These are phyloP conservation scores for Chirona hameri DNA, from an alignment of 2,888 invertebrate species.

Conservation along the genomic window DNA sequence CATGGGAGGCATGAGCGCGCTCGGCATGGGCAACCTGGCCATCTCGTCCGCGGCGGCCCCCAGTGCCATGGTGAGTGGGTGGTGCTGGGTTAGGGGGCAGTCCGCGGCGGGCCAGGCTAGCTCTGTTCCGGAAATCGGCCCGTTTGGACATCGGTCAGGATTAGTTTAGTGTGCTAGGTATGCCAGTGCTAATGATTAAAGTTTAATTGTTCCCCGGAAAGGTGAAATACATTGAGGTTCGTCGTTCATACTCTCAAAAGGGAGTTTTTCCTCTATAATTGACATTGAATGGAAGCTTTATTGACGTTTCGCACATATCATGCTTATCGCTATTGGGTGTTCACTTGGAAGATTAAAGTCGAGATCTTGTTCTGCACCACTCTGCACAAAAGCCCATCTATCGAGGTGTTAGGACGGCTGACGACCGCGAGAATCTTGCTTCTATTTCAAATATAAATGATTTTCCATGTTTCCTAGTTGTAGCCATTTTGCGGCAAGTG, in stretches of 20 bases:
- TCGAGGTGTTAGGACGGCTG: background rate
- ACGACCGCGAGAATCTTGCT: background rate
- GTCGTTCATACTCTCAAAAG: background rate
- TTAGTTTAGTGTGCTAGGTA: too few species aligned
- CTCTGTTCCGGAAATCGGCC: too few species aligned
- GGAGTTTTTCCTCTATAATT: background rate
- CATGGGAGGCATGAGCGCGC: conserved; percentile 24
- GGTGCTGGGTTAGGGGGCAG: too few species aligned
- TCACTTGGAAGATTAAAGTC: background rate
- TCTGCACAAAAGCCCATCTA: background rate
- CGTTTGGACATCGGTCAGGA: too few species aligned
- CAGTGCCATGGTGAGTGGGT: conserved; percentile 8
- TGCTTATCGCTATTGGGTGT: background rate
- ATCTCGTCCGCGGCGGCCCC: background rate
- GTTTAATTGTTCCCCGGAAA: background rate
- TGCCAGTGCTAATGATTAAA: too few species aligned
- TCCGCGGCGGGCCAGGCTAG: too few species aligned
- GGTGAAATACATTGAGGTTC: background rate
- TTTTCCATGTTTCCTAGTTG: conserved; percentile 1
- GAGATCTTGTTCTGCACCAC: conserved; percentile 1
- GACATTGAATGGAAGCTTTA: background rate
- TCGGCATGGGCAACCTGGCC: conserved; percentile 24
- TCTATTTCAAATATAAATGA: background rate
- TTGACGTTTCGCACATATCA: background rate
- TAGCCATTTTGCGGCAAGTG: background rate